Conservation (phyloP, 2,797 vertebrate genomes). For the Mareca strepera region DNA sequence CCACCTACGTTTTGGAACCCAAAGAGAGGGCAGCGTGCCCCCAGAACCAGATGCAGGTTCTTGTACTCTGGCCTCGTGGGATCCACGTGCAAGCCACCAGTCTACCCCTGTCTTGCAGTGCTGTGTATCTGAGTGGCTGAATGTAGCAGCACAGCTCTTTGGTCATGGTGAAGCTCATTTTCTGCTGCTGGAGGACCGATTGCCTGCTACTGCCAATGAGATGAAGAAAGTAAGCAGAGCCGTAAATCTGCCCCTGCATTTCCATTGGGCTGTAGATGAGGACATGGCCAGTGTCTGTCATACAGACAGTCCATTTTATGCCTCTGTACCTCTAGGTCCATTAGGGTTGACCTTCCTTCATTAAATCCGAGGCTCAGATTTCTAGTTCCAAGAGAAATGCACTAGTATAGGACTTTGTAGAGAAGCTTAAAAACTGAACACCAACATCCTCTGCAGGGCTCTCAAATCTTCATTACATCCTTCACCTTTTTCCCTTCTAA, state of each 20-base stretch:
- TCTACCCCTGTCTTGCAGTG: accelerated
- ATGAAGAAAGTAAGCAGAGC: background rate
- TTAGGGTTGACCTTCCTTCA: background rate
- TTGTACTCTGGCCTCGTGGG: background rate
- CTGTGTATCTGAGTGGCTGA: background rate
- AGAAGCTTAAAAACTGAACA: background rate
- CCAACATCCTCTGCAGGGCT: accelerated
- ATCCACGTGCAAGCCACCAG: no score
- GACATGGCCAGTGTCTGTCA: background rate
- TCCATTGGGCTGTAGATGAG: background rate
- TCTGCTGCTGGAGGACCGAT: background rate
- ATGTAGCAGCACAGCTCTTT: background rate
- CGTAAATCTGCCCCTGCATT: background rate
- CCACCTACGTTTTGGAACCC: background rate
- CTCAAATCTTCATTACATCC: accelerated
- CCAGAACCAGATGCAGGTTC: background rate
- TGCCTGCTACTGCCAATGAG: background rate
- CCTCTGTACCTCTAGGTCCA: background rate
- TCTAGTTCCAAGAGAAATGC: background rate
- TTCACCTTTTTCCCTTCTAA: background rate
- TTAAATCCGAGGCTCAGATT: background rate
- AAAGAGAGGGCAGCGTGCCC: background rate
- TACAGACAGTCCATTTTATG: background rate
- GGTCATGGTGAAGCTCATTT: accelerated
- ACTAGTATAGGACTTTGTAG: background rate